Conservation (phyloP, 2,888 invertebrate species). For the Pharmacophagus antenor region DNA sequence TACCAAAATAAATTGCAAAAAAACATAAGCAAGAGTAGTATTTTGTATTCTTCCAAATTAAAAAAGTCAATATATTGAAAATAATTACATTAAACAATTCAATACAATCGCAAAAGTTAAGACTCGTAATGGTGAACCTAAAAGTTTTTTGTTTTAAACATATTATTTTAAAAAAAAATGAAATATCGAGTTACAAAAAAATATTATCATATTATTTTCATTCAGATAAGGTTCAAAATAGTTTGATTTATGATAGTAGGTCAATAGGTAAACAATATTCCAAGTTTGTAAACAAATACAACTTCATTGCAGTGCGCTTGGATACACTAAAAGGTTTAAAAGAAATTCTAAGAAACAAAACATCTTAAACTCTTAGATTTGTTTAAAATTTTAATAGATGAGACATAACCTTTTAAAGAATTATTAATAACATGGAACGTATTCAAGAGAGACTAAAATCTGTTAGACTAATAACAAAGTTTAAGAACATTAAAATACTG, state of each 20-base stretch:
- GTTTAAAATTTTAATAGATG: conserved; percentile 50
- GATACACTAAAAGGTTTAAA: conserved; percentile 19
- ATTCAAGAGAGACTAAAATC: conserved; percentile 26
- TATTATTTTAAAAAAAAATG: neutral
- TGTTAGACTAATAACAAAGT: conserved; percentile 39
- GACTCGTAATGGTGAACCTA: neutral
- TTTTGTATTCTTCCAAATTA: no score
- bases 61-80: no score
- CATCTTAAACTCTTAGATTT: conserved; percentile 34
- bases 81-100: no score
- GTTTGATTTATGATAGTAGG: conserved; percentile 39
- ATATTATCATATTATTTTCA: neutral
- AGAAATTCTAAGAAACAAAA: conserved; percentile 29
- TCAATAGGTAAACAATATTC: conserved; percentile 42
- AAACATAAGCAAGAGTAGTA: no score
- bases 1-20: no score
- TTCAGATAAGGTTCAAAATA: conserved; percentile 29
- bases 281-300: conserved; percentile 52
- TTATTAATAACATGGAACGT: conserved; percentile 33
- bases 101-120: no score
- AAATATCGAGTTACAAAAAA: neutral
- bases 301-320: conserved; percentile 27
- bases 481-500: conserved; percentile 40
- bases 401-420: conserved; percentile 61
- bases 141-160: neutral